Base-by-base conservation (phyloP, 2,113 vertebrate species). In the Notothenia coriiceps region DNA sequence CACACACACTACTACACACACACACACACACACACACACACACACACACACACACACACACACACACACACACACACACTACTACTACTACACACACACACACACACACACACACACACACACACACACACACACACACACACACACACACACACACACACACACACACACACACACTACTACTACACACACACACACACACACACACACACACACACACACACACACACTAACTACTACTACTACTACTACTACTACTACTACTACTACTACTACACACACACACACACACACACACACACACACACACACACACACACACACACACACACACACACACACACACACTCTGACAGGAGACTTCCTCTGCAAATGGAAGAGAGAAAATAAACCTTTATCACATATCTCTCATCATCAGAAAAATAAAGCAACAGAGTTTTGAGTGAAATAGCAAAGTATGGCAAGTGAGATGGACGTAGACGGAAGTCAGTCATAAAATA, bases 361-460 rank as follows among this genome's bases (percentile, higher is more conserved):
- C 78, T 74, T 78, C 63, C 83, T 83, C 64, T 76, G 47, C 29
- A 55, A 86, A 68, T 50, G 29, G 74, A 77, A 57, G 65, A 46
- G 46, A 71, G 60, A 83, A 87, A 90, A 92, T 86, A 79, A 89
- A 91, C 84, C 82, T 68, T 78, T 43, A 82, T 84, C 65, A 22
- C 67, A 80, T 80, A 80, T 65, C 77, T 87, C 17, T 77, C 69
- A 68, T 76, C 10, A 52, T 47, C 3, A 69, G 35, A 57, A 71
- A 77, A 52, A 63, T 20, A 10, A 55, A 74, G 50, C 40, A 50
- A 49, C 50, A 43, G n/a, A 4, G 15, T 18, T 83, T 67, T 75
- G 40, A 69, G 57, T 50, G 29, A 80, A 80, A 67, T 4, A 1
- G 12, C 29, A 55, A 56, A 74, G 43, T 60, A 13, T 54, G 12